Evolutionary conservation across 2,113 vertebrate genomes (phyloP), one percentile per base, ranked within the genome.

Genomic region (Vicugna pacos): DNA sequence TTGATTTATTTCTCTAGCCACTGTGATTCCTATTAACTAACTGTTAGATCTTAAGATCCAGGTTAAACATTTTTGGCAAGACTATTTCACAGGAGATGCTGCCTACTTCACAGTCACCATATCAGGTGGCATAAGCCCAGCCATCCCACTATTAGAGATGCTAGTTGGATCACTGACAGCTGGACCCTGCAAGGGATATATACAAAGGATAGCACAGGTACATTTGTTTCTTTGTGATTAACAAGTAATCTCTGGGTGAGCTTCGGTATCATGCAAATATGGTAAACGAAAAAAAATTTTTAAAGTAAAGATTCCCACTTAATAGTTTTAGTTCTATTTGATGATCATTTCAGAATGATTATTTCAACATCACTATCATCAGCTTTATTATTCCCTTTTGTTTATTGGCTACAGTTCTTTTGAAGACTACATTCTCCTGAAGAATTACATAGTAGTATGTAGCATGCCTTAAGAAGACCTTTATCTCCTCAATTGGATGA

Each of bases 21-120:
- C 42, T 67, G 24, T 12, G 32, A 92, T 86, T 87, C 22, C 48
- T 93, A 38, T 35, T 87, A 48, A 52, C 42, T 79, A 3, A 24
- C 67, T 5, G 20, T 32, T 62, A 58, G 30, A 56, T 52, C 35
- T 91, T 76, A 77, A 42, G 35, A 42, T 91, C 54, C 22, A 3
- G 38, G 65, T 65, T 90, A 69, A 90, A 94, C 16, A 13, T 93
- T 91, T 90, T 67, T 75, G 24, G 77, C 24, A 16, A 96, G 65
- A 80, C 14, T 89, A 38, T 38, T 70, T 96, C 46, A 52, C 19
- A 65, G 80, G 28, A 70, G 42, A 35, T 54, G 10, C 3, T 22
- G 2, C 30, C 8, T 16, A 13, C 2, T 80, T 20, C 50, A n/a
- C 3, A 7, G 3, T 50, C 48, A 22, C 46, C 15, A 4, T 22